Base-by-base conservation (phyloP, 2,797 vertebrate species). In the Paramormyrops hopkinsi region DNA sequence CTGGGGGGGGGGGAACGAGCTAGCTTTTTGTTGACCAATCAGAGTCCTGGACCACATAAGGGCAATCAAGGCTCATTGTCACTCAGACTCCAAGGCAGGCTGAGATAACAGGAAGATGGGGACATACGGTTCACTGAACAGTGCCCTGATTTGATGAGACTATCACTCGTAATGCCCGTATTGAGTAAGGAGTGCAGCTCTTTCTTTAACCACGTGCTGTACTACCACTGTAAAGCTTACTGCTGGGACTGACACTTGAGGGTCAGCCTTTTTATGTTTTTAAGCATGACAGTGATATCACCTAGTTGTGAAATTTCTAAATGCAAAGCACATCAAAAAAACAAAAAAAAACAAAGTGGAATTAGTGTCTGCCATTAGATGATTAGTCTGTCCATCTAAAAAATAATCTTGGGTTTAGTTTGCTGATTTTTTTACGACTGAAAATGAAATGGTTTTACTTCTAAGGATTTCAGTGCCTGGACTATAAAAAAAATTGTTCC, bases 331-430 rank as follows among this genome's bases (percentile, higher is more conserved):
- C 88, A 51, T 48, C 14, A 22, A 14, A 12, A 46, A 53, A 50
- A 79, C 54, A 29, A 29, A 3, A 53, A 12, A 22, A 56, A 22
- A 14, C 33, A 37, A 82, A 41, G 1, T 17, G 17, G 37, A 37
- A 88, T 56, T 56, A 83, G 25, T 8, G 3, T 65, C n/a, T 65
- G 41, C 0, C 11, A 82, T 82, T n/a, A 54, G 50, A 56, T 54
- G 29, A 53, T 19, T 41, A 88, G 22, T 85, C 37, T 50, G 41
- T 85, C 82, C 88, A 50, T 41, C 88, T 44, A n/a, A 85, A 69
- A 54, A 86, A 17, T 88, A 84, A 62, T 50, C 88, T 56, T 50
- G 54, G 54, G 41, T 86, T 84, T 86, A 89, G 53, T 51, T 29
- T 51, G 41, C 33, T 12, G 79, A 65, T 85, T 86, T 51, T 62